Evolutionary conservation across 2,113 vertebrate species (phyloP).

Genomic region (Amia ocellicauda): DNA sequence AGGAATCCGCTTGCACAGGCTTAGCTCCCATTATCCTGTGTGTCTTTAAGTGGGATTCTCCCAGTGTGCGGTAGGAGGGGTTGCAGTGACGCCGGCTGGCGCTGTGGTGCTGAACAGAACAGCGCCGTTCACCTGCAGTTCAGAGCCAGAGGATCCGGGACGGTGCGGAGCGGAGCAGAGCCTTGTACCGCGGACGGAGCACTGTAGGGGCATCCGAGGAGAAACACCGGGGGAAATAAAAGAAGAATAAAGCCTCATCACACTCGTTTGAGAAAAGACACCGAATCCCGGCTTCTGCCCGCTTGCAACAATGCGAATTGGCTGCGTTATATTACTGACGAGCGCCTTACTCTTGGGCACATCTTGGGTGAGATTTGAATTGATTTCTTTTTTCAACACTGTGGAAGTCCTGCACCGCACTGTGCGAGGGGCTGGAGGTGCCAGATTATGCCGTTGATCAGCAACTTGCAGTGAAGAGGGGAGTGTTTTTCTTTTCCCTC

Average conservation of each 20-base stretch:
- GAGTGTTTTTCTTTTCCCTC: constrained; percentile 3
- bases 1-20: constrained; percentile 8
- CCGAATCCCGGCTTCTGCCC: constrained; percentile 38
- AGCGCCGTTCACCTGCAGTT: constrained; percentile 65
- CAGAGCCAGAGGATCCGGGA: constrained; percentile 53
- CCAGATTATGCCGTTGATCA: not conserved
- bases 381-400: constrained; percentile 31
- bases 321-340: constrained; percentile 59
- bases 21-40: constrained; percentile 41
- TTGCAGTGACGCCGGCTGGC: constrained; percentile 64
- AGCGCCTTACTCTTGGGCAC: constrained; percentile 56
- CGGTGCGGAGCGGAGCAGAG: constrained; percentile 37
- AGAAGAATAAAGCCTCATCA: constrained; percentile 35
- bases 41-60: constrained; percentile 63
- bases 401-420: constrained; percentile 33
- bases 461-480: constrained; percentile 6
- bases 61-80: constrained; percentile 59
- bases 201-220: constrained; percentile 35
- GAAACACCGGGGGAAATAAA: constrained; percentile 51
- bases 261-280: constrained; percentile 37
- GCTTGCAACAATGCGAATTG: constrained; percentile 62
- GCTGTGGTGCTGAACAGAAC: constrained; percentile 64
- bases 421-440: constrained; percentile 5
- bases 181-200: constrained; percentile 42
- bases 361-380: constrained; percentile 58